Percentiles rank a stretch among this genome's conserved stretches.
Evolutionary conservation across 2,113 vertebrate genomes (phyloP).

Genomic region (Chrysochloris asiatica): DNA sequence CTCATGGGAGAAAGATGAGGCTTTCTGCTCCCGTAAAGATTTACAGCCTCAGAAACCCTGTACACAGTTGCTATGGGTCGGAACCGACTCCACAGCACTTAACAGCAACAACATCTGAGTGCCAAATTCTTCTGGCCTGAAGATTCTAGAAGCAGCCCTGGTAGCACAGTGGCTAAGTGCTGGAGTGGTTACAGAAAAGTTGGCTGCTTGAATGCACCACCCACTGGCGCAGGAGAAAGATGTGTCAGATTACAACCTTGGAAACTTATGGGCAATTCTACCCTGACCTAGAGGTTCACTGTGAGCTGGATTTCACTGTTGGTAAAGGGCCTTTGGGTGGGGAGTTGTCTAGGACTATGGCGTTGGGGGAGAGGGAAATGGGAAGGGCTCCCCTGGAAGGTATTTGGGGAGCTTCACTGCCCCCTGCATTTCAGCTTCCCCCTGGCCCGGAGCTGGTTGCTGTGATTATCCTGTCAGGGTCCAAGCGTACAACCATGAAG

Average conservation of each 20-base stretch:
- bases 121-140: neutral
- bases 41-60: no score
- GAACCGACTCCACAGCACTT: no score
- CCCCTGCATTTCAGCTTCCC: conserved; percentile 11
- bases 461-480: neutral
- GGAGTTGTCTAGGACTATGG: neutral
- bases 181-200: neutral
- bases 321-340: neutral
- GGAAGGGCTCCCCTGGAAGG: neutral
- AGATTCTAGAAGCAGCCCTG: neutral
- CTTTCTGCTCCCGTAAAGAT: no score
- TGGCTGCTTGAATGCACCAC: neutral
- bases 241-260: neutral
- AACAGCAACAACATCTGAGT: no score
- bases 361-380: neutral
- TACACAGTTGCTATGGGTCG: no score
- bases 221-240: neutral
- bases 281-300: neutral
- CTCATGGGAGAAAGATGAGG: no score
- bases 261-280: neutral
- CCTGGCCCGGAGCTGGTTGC: neutral
- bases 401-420: neutral
- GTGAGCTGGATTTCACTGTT: neutral
- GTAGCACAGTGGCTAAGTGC: neutral
- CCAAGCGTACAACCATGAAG: neutral